Evolutionary conservation across 1,140 invertebrate genomes (phyloP).

Genomic region (Microplitis demolitor): DNA sequence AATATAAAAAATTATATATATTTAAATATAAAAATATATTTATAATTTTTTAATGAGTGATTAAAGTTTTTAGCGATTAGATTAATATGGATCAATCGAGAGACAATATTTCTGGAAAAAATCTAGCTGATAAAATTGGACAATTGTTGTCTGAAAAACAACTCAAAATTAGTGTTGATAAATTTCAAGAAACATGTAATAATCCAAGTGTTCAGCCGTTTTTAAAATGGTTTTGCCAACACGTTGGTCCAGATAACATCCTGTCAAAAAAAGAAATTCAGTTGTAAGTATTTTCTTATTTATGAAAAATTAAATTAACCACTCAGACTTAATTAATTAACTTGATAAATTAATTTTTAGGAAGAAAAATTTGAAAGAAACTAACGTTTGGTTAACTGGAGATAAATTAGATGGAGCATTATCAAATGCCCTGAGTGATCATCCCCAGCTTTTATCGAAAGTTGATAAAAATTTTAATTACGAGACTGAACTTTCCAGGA

Average conservation of each 20-base stretch:
- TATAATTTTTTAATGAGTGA: too few relatives aligned
- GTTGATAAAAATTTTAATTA: conserved; percentile 31
- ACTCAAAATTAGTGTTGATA: conserved; percentile 35
- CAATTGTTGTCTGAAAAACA: conserved; percentile 40
- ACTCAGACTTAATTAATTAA: conserved; percentile 4
- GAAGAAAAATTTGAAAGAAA: conserved; percentile 41
- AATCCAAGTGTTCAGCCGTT: conserved; percentile 44
- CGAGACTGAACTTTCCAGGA: conserved; percentile 26
- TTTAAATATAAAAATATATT: too few relatives aligned
- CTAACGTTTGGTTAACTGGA: conserved; percentile 40
- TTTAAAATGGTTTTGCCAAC: conserved; percentile 51
- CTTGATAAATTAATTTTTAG: conserved; percentile 8
- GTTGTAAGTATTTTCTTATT: conserved; percentile 40
- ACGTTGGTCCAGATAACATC: conserved; percentile 46
- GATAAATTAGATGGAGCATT: conserved; percentile 45
- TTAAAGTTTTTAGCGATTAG: neutral
- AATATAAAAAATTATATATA: too few relatives aligned
- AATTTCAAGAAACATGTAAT: conserved; percentile 37
- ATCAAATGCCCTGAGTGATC: conserved; percentile 39
- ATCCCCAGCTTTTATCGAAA: conserved; percentile 46
- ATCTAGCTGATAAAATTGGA: conserved; percentile 42
- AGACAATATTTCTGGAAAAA: conserved; percentile 41
- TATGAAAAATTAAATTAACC: conserved; percentile 8
- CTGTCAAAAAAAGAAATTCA: conserved; percentile 43
- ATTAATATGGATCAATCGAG: neutral